Evolutionary conservation across 2,113 vertebrate species (phyloP).

Genomic region (Pangasianodon gigas): DNA sequence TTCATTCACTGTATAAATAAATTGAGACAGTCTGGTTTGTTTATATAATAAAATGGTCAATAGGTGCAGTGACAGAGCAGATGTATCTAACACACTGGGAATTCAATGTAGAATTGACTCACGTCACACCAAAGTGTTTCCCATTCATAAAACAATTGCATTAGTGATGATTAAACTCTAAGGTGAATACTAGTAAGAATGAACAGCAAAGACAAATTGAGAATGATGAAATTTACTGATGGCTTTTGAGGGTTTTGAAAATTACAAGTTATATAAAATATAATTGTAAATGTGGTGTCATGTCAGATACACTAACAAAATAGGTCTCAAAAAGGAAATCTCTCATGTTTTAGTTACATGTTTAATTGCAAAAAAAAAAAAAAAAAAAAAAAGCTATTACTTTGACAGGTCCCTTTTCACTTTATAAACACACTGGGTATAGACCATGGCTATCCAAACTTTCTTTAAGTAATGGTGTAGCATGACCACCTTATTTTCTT

Average conservation of each 20-base stretch:
- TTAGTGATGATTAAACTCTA: neutral
- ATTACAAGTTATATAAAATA: neutral
- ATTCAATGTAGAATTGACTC: neutral
- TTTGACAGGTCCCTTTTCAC: neutral
- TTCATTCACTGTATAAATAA: neutral
- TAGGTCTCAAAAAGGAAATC: neutral
- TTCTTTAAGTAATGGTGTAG: neutral
- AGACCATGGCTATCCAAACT: neutral
- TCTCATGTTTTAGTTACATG: neutral
- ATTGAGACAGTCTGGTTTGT: neutral
- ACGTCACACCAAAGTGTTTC: neutral
- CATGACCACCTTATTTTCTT: neutral
- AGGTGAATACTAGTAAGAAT: neutral
- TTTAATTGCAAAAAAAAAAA: neutral
- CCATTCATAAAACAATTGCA: neutral
- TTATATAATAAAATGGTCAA: neutral
- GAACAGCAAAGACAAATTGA: neutral
- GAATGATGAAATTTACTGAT: neutral
- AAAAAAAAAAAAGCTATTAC: no score
- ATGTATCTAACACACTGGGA: neutral
- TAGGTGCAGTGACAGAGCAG: neutral
- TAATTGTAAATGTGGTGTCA: neutral
- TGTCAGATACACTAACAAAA: neutral
- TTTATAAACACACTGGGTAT: neutral
- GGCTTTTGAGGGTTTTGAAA: neutral